phyloP scores from a whole-genome alignment of 2,113 vertebrate species.

The Sinocyclocheilus rhinocerous region DNA sequence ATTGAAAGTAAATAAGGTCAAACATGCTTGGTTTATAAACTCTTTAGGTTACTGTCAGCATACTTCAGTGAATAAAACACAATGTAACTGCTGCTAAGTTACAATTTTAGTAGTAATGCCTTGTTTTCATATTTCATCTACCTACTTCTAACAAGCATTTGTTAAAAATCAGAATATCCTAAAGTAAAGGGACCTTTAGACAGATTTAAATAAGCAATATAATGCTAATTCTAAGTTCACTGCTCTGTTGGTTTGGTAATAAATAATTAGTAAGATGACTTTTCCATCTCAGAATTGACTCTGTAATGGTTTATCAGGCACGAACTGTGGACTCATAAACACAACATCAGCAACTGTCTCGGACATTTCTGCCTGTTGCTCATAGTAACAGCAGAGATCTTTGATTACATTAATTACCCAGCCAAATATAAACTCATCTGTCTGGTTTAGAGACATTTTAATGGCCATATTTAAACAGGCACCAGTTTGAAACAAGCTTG shows the following conservation, averaged over 20 bases:
- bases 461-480: background rate
- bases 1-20: slow-evolving; percentile 4
- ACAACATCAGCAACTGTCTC: slow-evolving; percentile 47
- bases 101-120: background rate
- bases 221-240: background rate
- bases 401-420: slow-evolving; percentile 77
- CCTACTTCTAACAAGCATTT: background rate
- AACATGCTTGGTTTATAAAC: background rate
- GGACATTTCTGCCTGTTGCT: slow-evolving; percentile 71
- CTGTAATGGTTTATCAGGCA: background rate
- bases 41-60: background rate
- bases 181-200: background rate
- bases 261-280: background rate
- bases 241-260: background rate
- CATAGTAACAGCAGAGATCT: slow-evolving; percentile 72
- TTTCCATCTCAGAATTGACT: background rate
- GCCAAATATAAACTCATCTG: slow-evolving; percentile 66
- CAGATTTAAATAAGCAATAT: background rate
- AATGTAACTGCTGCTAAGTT: background rate
- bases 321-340: slow-evolving; percentile 22
- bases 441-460: slow-evolving; percentile 37
- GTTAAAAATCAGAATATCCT: background rate
- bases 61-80: background rate
- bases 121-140: background rate
- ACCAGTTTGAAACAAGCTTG: background rate